Conservation (phyloP, 1,140 invertebrate genomes). For the Anthonomus grandis region DNA sequence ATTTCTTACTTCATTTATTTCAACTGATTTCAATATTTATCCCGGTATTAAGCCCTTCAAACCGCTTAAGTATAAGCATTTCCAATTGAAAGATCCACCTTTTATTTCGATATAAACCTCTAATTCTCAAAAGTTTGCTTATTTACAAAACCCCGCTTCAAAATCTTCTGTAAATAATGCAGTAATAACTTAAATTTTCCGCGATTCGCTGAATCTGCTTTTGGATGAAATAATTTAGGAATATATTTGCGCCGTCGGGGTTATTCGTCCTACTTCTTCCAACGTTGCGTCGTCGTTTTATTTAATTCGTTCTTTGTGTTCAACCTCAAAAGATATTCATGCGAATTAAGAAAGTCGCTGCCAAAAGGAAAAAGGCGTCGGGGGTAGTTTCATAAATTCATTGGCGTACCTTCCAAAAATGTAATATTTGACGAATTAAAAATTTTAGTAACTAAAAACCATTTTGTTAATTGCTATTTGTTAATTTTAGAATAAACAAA, state of each 20-base stretch:
- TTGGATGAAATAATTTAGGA: slow-evolving; percentile 14
- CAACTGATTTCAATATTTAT: too few relatives aligned
- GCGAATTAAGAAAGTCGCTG: slow-evolving; percentile 18
- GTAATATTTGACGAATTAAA: neutral
- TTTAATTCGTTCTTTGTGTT: slow-evolving; percentile 22
- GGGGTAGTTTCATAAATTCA: neutral
- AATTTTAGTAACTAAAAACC: too few relatives aligned
- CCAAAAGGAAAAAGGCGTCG: neutral
- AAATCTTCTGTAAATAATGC: slow-evolving; percentile 21
- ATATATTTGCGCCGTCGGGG: slow-evolving; percentile 13
- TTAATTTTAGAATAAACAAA: too few relatives aligned
- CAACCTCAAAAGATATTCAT: slow-evolving; percentile 12
- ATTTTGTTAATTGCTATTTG: too few relatives aligned
- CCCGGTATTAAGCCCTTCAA: too few relatives aligned
- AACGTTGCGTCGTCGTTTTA: slow-evolving; percentile 15
- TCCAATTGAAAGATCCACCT: too few relatives aligned
- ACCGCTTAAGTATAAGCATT: too few relatives aligned
- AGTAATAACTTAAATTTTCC: slow-evolving; percentile 25
- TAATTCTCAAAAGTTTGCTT: slow-evolving; percentile 7
- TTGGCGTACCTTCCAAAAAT: neutral
- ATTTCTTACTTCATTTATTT: too few relatives aligned
- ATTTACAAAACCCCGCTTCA: slow-evolving; percentile 7
- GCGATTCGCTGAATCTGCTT: slow-evolving; percentile 19
- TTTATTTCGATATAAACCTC: neutral
- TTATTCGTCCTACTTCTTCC: neutral